Base-by-base conservation (phyloP, 2,797 vertebrate species). In the Acrossocheilus wenchowensis region DNA sequence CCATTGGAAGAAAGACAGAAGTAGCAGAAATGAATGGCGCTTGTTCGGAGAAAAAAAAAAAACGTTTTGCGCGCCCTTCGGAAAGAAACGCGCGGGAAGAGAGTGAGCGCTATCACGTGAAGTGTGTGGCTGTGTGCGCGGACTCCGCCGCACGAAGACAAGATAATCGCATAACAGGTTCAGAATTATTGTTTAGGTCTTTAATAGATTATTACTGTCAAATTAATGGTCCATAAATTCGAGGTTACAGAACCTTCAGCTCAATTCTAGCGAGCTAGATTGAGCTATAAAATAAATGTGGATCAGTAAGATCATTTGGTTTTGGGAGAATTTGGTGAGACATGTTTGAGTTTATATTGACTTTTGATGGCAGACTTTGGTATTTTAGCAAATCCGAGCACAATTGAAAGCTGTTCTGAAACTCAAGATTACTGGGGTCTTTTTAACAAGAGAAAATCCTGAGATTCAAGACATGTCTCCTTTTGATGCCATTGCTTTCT, bases 401-500 rank as follows among this genome's bases (percentile, higher is more conserved):
- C 36, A 54, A 19, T 4, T 45, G 54, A 64, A 26, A 19, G 60
- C 60, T 66, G 39, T 48, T 45, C n/a, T 21, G n/a, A 43, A 62
- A 41, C 34, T 1, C 21, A 21, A 43, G 69, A 72, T n/a, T 72
- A 23, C 69, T 12, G 9, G 50, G 19, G 26, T 57, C 30, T 54
- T 77, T 66, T 78, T 79, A 43, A n/a, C n/a, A 26, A 43, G 14
- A 64, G n/a, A 30, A 64, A 45, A 79, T 79, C 78, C 57, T 1
- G 14, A 64, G 57, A 21, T 64, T 43, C 39, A 17, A 66, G 30
- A 78, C 23, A 68, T 50, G 62, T 81, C 62, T 81, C 19, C 11
- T 36, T 64, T 50, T 68, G 79, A 50, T 81, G 43, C 43, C 62
- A 15, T 68, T 66, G 79, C 79, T 81, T 50, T 81, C 26, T 36